These are phyloP conservation scores for Epirrhoe tristata DNA, from an alignment of 2,888 invertebrate genomes.

Conservation along the genomic window DNA sequence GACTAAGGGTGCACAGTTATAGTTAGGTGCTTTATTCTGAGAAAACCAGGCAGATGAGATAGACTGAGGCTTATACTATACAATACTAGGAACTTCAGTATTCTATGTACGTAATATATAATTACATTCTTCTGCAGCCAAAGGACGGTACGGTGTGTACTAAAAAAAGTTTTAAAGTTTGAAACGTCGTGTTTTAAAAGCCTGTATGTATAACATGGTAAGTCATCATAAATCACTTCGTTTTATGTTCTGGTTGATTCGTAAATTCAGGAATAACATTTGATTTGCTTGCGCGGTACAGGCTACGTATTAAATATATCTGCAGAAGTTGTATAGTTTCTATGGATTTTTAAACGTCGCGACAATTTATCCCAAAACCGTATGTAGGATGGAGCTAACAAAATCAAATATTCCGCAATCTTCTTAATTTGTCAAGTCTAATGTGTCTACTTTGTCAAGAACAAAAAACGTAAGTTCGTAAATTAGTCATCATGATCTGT, in stretches of 20 bases:
- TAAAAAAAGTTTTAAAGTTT: background rate
- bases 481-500: too few relatives aligned
- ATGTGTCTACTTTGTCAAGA: too few relatives aligned
- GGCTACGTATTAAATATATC: too few relatives aligned
- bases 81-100: background rate
- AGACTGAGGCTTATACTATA: conserved; percentile 14
- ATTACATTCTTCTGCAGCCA: background rate
- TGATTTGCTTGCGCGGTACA: too few relatives aligned
- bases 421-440: too few relatives aligned
- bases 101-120: background rate
- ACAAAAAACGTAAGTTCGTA: too few relatives aligned
- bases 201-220: conserved; percentile 2
- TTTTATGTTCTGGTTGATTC: background rate
- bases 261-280: background rate
- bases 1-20: background rate
- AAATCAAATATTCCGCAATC: too few relatives aligned
- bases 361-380: too few relatives aligned
- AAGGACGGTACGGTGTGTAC: background rate
- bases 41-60: conserved; percentile 1
- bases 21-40: conserved; percentile 6
- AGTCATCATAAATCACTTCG: background rate
- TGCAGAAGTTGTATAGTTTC: too few relatives aligned
- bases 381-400: too few relatives aligned
- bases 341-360: too few relatives aligned
- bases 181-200: background rate